Percentiles rank a stretch among this genome's conserved stretches.
phyloP scores from a whole-genome alignment of 2,113 vertebrate species.

The Athene cunicularia region DNA sequence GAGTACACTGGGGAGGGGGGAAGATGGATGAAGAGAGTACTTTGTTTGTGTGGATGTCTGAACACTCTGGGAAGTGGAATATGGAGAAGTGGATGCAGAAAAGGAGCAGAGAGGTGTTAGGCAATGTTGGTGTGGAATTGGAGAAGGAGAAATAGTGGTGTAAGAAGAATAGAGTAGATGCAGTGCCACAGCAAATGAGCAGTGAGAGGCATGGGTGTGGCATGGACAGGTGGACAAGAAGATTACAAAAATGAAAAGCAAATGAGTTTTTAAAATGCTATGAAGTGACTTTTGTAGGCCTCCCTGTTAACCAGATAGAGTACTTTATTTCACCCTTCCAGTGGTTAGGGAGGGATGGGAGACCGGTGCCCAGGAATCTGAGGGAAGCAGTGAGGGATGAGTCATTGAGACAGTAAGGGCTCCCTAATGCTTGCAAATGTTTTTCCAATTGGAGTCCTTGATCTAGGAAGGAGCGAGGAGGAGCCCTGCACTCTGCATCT shows the following conservation, averaged over 20 bases:
- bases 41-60: not conserved
- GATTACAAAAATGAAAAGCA: not conserved
- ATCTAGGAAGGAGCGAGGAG: not conserved
- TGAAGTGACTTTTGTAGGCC: not conserved
- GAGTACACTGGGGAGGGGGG: no score
- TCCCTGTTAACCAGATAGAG: not conserved
- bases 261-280: not conserved
- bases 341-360: not conserved
- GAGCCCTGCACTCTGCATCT: not conserved
- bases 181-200: not conserved
- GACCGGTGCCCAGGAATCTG: not conserved
- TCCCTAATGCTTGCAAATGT: not conserved
- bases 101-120: not conserved
- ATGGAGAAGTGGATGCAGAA: not conserved
- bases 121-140: not conserved
- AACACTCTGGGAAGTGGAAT: rapidly evolving
- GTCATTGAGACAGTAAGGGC: not conserved
- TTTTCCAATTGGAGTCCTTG: not conserved
- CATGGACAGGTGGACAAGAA: not conserved
- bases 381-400: not conserved
- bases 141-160: not conserved
- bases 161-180: not conserved
- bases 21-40: not conserved
- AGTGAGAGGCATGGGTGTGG: not conserved
- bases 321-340: not conserved